Evolutionary conservation across 2,888 invertebrate species (phyloP).

Genomic region (Nowickia ferox): DNA sequence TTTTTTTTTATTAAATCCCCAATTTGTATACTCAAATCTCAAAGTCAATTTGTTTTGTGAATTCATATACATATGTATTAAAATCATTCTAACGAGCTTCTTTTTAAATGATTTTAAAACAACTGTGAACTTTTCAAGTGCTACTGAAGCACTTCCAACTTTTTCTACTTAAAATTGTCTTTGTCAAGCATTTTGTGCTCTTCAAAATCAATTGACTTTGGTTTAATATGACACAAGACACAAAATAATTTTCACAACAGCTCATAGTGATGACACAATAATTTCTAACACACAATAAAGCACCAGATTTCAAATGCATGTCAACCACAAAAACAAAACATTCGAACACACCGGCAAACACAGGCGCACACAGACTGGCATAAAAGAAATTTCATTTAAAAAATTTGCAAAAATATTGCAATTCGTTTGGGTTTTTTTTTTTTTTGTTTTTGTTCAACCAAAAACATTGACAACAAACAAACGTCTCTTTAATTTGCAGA

Average conservation of each 20-base stretch:
- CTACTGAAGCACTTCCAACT: neutral
- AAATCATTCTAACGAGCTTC: neutral
- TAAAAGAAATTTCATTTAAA: constrained; percentile 8
- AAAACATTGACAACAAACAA: constrained; percentile 28
- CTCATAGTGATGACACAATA: constrained; percentile 35
- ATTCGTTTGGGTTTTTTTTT: neutral
- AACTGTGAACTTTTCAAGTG: neutral
- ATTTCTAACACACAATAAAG: constrained; percentile 28
- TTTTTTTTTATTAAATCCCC: neutral
- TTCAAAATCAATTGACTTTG: constrained; percentile 28
- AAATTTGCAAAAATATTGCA: constrained; percentile 20
- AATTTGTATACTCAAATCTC: neutral
- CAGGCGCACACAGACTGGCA: neutral
- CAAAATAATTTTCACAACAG: constrained; percentile 30
- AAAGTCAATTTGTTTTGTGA: neutral
- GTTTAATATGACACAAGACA: constrained; percentile 28
- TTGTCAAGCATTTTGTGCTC: neutral
- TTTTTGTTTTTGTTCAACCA: neutral
- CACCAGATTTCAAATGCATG: constrained; percentile 31
- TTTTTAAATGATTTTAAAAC: neutral
- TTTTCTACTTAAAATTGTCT: neutral
- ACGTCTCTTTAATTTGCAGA: constrained; percentile 38
- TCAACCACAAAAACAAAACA: constrained; percentile 14
- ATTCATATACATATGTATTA: neutral
- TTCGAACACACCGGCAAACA: neutral